A percentile compares a stretch with the other conserved stretches of the same genome.
These are phyloP conservation scores for Vanessa cardui DNA, from an alignment of 2,888 invertebrate genomes.

Conservation along the genomic window DNA sequence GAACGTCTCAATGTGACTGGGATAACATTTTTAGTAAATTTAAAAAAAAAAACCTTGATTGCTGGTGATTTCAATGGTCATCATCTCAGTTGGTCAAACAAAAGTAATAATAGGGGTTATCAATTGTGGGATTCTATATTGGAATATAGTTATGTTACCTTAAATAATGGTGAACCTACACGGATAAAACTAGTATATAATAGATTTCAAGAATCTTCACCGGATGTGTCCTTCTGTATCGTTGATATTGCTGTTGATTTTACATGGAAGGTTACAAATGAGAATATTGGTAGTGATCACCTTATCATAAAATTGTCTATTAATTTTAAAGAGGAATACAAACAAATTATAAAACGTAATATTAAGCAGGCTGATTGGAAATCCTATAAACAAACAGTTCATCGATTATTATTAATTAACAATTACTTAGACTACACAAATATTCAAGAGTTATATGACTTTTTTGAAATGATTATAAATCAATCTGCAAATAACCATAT, in stretches of 20 bases:
- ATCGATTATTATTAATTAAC: not conserved
- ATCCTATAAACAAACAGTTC: not conserved
- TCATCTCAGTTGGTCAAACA: no score
- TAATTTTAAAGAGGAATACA: not conserved
- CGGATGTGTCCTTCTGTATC: not conserved
- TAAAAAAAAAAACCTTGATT: no score
- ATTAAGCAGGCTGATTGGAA: not conserved
- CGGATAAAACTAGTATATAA: not conserved
- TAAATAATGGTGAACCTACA: no score
- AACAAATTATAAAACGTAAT: not conserved
- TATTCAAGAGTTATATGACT: not conserved
- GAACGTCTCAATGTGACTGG: constrained; percentile 18
- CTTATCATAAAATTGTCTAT: not conserved
- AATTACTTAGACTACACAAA: not conserved
- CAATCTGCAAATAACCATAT: not conserved
- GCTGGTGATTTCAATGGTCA: no score
- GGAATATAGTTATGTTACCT: not conserved
- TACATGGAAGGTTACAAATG: not conserved
- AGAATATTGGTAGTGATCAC: no score
- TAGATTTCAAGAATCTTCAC: not conserved
- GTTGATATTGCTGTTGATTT: not conserved
- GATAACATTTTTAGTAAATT: no score
- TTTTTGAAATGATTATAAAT: not conserved
- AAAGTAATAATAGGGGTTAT: no score
- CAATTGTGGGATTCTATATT: not conserved